These are phyloP conservation scores for Haliclystus octoradiatus DNA, from an alignment of 30 jellyfish, hydroid and myxozoan genomes.

Conservation along the genomic window DNA sequence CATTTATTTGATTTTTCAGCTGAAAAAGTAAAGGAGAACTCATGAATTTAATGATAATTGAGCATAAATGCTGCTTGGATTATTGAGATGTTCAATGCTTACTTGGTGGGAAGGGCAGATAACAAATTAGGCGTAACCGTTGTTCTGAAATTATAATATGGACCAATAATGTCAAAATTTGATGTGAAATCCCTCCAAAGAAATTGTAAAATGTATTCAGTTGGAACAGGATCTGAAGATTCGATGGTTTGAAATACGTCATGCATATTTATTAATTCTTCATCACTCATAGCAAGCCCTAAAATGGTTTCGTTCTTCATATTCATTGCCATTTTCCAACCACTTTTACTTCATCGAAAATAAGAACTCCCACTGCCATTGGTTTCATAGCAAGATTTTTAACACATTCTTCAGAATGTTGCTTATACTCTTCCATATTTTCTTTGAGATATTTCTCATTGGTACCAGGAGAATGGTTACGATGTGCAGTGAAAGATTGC, in stretches of 20 bases:
- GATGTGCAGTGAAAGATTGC: constrained; percentile 7
- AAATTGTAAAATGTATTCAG: constrained; percentile 18
- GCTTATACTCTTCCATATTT: constrained; percentile 11
- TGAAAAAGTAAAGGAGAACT: too few relatives aligned
- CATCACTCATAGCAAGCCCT: constrained; percentile 25
- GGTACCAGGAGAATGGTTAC: constrained; percentile 21
- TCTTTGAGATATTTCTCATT: constrained; percentile 18
- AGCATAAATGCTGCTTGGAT: too few relatives aligned
- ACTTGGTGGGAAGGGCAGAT: constrained; percentile 30
- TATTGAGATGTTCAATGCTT: too few relatives aligned
- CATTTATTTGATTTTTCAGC: constrained; percentile 28
- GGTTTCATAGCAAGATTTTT: constrained; percentile 13
- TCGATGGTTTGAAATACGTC: constrained; percentile 2
- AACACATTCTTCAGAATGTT: constrained; percentile 4
- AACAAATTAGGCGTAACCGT: constrained; percentile 6
- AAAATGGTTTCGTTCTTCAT: constrained; percentile 16
- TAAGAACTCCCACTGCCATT: constrained; percentile 11
- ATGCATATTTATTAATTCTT: constrained; percentile 11
- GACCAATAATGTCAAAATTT: constrained; percentile 19
- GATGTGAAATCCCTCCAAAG: constrained; percentile 33
- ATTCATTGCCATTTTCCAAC: constrained; percentile 13
- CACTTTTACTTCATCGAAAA: constrained; percentile 21
- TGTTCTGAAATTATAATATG: constrained; percentile 8
- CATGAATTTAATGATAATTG: too few relatives aligned
- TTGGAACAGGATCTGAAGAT: constrained; percentile 17